phyloP scores from a whole-genome alignment of 2,888 invertebrate species.

The Camptogramma bilineatum region DNA sequence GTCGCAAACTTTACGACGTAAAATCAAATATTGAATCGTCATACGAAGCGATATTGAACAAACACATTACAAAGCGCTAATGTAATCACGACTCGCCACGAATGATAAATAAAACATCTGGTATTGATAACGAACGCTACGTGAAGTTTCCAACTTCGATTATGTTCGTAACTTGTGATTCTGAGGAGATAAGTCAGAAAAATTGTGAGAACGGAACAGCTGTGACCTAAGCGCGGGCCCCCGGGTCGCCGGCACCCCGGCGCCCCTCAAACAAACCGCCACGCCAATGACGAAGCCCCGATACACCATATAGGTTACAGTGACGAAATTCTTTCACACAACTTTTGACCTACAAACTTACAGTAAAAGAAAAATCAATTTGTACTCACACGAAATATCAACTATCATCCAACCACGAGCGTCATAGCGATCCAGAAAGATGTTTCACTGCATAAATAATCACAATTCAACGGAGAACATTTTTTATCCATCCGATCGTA shows the following conservation, averaged over 20 bases:
- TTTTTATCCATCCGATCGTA: constrained; percentile 74
- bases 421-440: constrained; percentile 77
- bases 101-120: constrained; percentile 57
- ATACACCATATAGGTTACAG: constrained; percentile 45
- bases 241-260: constrained; percentile 56
- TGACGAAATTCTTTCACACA: constrained; percentile 60
- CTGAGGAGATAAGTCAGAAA: constrained; percentile 26
- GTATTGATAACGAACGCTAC: constrained; percentile 44
- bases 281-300: constrained; percentile 68
- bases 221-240: constrained; percentile 42
- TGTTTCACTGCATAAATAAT: constrained; percentile 82
- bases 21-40: constrained; percentile 34
- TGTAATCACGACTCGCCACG: constrained; percentile 38
- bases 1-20: constrained; percentile 12
- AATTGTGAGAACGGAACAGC: constrained; percentile 52
- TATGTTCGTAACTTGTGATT: constrained; percentile 30
- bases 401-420: constrained; percentile 82
- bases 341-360: constrained; percentile 46
- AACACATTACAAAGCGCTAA: constrained; percentile 41
- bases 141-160: constrained; percentile 38
- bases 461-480: constrained; percentile 83
- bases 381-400: constrained; percentile 74
- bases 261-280: constrained; percentile 55
- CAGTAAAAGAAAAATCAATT: constrained; percentile 47
- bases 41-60: constrained; percentile 39